phyloP scores from a whole-genome alignment of 2,113 vertebrate genomes.

The Cyprinodon brontotheroides region DNA sequence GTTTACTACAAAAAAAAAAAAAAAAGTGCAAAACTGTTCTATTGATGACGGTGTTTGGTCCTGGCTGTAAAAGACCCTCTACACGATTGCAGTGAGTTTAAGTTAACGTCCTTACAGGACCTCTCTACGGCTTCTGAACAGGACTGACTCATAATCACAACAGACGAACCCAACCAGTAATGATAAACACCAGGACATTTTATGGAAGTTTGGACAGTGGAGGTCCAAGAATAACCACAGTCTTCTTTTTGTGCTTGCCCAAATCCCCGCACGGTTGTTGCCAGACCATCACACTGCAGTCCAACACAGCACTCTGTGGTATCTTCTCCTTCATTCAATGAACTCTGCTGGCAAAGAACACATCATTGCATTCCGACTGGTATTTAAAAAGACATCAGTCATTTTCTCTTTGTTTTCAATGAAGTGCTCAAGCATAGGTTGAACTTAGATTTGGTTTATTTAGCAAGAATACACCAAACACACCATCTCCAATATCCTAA shows the following conservation, averaged over 20 bases:
- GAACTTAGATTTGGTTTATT: neutral
- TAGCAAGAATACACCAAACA: constrained; percentile 59
- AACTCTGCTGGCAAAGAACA: constrained; percentile 58
- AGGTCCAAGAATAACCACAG: constrained; percentile 69
- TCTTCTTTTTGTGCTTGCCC: constrained; percentile 62
- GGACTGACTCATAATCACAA: constrained; percentile 49
- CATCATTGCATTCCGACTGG: constrained; percentile 29
- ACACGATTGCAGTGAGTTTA: constrained; percentile 55
- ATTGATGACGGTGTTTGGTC: constrained; percentile 19
- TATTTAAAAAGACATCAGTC: constrained; percentile 4
- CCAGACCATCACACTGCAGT: constrained; percentile 58
- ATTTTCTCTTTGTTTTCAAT: neutral
- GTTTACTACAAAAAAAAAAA: constrained; percentile 28
- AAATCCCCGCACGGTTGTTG: constrained; percentile 64
- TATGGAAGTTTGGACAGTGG: constrained; percentile 58
- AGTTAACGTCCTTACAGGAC: constrained; percentile 69
- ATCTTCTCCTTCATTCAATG: constrained; percentile 57
- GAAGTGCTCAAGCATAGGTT: constrained; percentile 7
- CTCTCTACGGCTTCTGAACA: constrained; percentile 49
- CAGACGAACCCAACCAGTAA: constrained; percentile 53
- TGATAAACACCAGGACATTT: constrained; percentile 64
- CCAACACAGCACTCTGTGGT: constrained; percentile 61
- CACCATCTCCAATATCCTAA: constrained; percentile 15
- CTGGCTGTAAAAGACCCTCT: constrained; percentile 27
- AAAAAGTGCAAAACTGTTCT: constrained; percentile 35